phyloP scores from a whole-genome alignment of 2,797 vertebrate genomes.

The Enteromius paludinosus region DNA sequence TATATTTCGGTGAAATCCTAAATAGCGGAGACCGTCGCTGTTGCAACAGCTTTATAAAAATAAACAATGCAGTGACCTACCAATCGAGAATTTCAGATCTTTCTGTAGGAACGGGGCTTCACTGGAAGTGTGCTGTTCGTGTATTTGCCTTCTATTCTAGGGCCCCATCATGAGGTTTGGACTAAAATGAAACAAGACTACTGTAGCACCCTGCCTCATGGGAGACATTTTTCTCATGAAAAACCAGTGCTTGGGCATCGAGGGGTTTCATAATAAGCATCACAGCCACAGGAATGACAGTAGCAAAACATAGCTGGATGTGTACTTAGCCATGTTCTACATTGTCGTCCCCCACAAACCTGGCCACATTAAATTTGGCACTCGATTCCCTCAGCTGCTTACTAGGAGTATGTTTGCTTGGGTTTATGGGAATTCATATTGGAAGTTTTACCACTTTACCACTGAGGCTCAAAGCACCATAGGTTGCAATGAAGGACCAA shows the following conservation, averaged over 20 bases:
- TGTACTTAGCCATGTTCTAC: conserved; percentile 29
- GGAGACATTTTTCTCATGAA: conserved; percentile 16
- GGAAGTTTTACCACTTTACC: background rate
- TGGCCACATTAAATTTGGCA: conserved; percentile 17
- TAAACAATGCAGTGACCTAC: background rate
- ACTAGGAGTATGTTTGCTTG: conserved; percentile 14
- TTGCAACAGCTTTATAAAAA: background rate
- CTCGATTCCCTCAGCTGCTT: conserved; percentile 13
- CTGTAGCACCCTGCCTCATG: conserved; percentile 1
- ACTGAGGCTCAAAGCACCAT: background rate
- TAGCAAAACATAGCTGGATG: conserved; percentile 25
- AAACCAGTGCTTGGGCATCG: conserved; percentile 15
- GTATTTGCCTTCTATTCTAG: conserved; percentile 1
- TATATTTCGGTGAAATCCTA: background rate
- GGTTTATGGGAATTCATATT: conserved; percentile 18
- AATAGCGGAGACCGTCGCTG: background rate
- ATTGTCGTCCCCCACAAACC: conserved; percentile 26
- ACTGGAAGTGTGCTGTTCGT: background rate
- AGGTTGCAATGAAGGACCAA: background rate
- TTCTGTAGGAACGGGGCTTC: background rate
- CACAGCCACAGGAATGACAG: conserved; percentile 36
- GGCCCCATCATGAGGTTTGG: conserved; percentile 2
- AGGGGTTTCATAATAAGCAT: conserved; percentile 23
- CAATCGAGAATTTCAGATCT: background rate
- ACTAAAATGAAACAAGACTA: conserved; percentile 31